These are phyloP conservation scores for Drosophila leonis DNA, from an alignment of 2,888 invertebrate species.

Conservation along the genomic window DNA sequence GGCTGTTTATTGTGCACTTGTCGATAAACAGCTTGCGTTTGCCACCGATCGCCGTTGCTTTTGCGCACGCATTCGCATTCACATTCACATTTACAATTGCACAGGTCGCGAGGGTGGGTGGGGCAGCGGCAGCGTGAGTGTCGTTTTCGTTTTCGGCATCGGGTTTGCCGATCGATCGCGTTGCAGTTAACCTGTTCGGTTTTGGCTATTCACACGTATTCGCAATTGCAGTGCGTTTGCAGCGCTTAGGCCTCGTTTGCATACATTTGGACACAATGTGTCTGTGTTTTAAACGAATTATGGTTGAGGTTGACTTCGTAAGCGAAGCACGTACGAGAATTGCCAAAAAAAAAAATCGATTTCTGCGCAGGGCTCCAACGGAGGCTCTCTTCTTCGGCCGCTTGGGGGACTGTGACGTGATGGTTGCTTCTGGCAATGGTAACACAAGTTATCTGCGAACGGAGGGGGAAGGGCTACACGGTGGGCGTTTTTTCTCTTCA, in stretches of 20 bases:
- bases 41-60: constrained; percentile 39
- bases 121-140: constrained; percentile 28
- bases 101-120: constrained; percentile 32
- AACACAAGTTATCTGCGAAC: constrained; percentile 40
- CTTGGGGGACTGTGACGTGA: constrained; percentile 57
- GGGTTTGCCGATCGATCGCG: constrained; percentile 40
- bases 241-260: constrained; percentile 33
- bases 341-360: constrained; percentile 83
- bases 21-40: constrained; percentile 29
- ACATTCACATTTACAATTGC: constrained; percentile 13
- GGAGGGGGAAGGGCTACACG: constrained; percentile 52
- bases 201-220: constrained; percentile 21
- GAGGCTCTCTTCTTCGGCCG: constrained; percentile 53
- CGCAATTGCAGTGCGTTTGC: constrained; percentile 37
- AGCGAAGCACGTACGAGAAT: constrained; percentile 71
- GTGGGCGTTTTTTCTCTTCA: constrained; percentile 79
- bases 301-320: constrained; percentile 49
- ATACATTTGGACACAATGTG: constrained; percentile 33
- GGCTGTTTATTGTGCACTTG: constrained; percentile 38
- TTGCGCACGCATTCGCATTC: constrained; percentile 36
- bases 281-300: constrained; percentile 57
- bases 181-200: constrained; percentile 34
- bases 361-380: constrained; percentile 82
- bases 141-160: constrained; percentile 26
- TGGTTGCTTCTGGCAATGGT: constrained; percentile 60